Evolutionary conservation across 2,888 invertebrate species (phyloP).

Genomic region (Ophion ellenae): DNA sequence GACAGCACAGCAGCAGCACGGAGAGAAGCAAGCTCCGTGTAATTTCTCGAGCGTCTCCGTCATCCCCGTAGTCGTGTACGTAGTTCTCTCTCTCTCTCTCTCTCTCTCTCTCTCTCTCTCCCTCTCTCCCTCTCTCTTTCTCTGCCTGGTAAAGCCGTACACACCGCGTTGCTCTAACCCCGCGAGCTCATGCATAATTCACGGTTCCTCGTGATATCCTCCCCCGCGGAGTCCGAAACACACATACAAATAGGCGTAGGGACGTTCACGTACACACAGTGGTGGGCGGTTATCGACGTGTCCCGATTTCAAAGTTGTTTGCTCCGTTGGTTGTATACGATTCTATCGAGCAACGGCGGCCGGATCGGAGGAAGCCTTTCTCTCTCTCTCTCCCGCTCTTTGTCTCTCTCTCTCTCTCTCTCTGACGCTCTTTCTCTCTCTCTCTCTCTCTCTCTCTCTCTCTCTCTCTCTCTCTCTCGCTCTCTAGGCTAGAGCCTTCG

Average conservation of each 20-base stretch:
- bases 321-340: conserved; percentile 66
- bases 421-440: conserved; percentile 48
- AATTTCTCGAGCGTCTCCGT: background rate
- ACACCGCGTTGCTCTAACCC: conserved; percentile 45
- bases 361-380: conserved; percentile 40
- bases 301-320: conserved; percentile 69
- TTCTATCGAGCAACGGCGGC: conserved; percentile 59
- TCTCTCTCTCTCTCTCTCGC: background rate
- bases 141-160: conserved; percentile 45
- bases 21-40: conserved; percentile 29
- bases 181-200: conserved; percentile 68
- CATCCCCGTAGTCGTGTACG: background rate
- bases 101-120: conserved; percentile 44
- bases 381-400: conserved; percentile 44
- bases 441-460: conserved; percentile 11
- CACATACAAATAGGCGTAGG: conserved; percentile 45
- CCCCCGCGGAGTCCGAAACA: conserved; percentile 57
- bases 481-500: background rate
- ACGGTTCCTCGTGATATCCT: conserved; percentile 56
- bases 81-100: conserved; percentile 13
- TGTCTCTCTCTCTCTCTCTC: background rate
- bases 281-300: conserved; percentile 66
- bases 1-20: conserved; percentile 19
- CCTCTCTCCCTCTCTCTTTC: conserved; percentile 32
- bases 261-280: conserved; percentile 21